phyloP scores from a whole-genome alignment of 30 jellyfish, hydroid and myxozoan species.

The Hydra vulgaris region DNA sequence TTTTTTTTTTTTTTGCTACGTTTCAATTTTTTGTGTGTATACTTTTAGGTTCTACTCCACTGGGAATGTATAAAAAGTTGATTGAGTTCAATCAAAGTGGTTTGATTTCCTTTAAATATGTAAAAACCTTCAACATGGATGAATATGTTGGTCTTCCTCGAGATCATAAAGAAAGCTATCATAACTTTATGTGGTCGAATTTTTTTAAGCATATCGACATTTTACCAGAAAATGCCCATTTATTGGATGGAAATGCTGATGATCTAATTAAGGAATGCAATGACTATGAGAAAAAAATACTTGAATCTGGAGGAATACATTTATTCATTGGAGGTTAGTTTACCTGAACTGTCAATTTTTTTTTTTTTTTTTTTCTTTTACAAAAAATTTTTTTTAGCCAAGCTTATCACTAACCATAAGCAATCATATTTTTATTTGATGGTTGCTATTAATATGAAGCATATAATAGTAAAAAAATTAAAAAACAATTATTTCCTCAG shows the following conservation, averaged over 20 bases:
- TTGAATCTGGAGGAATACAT: conserved; percentile 75
- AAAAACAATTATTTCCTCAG: too few relatives aligned
- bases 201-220: conserved; percentile 91
- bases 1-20: not conserved
- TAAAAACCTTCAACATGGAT: conserved; percentile 89
- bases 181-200: conserved; percentile 90
- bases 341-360: too few relatives aligned
- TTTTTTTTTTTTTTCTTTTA: too few relatives aligned
- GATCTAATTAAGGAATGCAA: conserved; percentile 63
- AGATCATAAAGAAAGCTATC: conserved; percentile 94
- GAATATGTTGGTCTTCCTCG: conserved; percentile 86
- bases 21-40: not conserved
- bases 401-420: too few relatives aligned
- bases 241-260: conserved; percentile 85
- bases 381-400: too few relatives aligned
- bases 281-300: conserved; percentile 52
- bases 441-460: too few relatives aligned
- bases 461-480: too few relatives aligned
- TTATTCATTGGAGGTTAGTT: conserved; percentile 84
- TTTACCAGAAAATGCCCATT: conserved; percentile 74
- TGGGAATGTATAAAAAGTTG: conserved; percentile 83
- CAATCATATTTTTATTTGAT: too few relatives aligned
- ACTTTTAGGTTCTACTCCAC: conserved; percentile 78
- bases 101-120: conserved; percentile 65
- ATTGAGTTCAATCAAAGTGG: conserved; percentile 67